These are phyloP conservation scores for Penaeus chinensis DNA, from an alignment of 1,140 invertebrate genomes.

Conservation along the genomic window DNA sequence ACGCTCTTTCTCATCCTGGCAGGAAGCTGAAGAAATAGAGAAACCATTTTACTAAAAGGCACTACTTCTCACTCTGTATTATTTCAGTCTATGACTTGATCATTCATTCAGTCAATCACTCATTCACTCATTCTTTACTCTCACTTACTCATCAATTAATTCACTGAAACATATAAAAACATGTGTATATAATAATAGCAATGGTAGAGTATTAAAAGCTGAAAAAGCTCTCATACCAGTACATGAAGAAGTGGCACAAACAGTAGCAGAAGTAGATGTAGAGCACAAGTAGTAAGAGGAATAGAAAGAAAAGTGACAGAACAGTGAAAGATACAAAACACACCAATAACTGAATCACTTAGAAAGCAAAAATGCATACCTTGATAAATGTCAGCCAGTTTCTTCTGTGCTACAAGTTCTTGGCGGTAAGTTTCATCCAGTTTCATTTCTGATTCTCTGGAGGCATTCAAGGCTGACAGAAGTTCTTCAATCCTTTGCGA, in stretches of 20 bases:
- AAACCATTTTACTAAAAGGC: background rate
- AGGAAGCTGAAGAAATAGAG: slow-evolving; percentile 69
- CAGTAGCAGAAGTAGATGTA: too few relatives aligned
- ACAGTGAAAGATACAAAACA: background rate
- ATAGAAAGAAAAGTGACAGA: background rate
- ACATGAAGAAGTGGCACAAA: too few relatives aligned
- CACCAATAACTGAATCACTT: background rate
- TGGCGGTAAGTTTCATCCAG: slow-evolving; percentile 46
- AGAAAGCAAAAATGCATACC: slow-evolving; percentile 15
- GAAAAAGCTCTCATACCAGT: too few relatives aligned
- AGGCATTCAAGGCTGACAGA: slow-evolving; percentile 30
- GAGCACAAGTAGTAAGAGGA: too few relatives aligned
- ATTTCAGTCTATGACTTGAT: background rate
- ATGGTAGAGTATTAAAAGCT: too few relatives aligned
- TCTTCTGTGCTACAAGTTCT: slow-evolving; percentile 43
- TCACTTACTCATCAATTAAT: too few relatives aligned
- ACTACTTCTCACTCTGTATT: background rate
- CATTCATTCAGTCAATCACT: too few relatives aligned
- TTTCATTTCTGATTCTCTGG: slow-evolving; percentile 42
- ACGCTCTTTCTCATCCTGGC: slow-evolving; percentile 53
- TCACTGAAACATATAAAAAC: too few relatives aligned
- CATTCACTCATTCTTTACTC: too few relatives aligned
- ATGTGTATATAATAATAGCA: too few relatives aligned
- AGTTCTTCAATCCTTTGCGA: slow-evolving; percentile 37
- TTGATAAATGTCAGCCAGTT: slow-evolving; percentile 48